Base-by-base conservation (phyloP, 2,797 vertebrate genomes). In the Crenuchus spilurus region DNA sequence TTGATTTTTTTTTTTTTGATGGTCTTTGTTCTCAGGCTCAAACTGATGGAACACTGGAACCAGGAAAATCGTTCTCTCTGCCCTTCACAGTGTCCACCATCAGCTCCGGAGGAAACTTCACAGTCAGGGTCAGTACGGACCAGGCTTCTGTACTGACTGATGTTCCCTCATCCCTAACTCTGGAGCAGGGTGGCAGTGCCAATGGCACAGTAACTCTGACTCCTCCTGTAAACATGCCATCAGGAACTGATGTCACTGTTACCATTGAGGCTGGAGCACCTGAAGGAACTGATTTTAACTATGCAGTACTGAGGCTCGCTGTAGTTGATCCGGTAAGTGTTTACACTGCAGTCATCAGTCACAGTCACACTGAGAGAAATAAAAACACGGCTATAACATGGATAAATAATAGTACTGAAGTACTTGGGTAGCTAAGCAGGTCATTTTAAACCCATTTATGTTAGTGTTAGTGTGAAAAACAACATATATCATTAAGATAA, bases 191-290 rank as follows among this genome's bases (percentile, higher is more conserved):
- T 0, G 86, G 84, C 3, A 71, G 16, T 54, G 84, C 81, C 1
- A 82, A 55, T 0, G 81, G 79, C 57, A 82, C 69, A 0, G 74
- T 91, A 4, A 84, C 33, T 18, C 14, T 92, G 7, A 66, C 39
- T 0, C 82, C 51, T 3, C 87, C 91, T 1, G 10, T 11, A 26
- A 58, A 6, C 1, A 84, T 87, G 4, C 10, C 61, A 1, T 86
- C 88, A 4, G 92, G 92, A 72, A 86, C 86, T 6, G 87, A 83
- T 0, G 78, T 92, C 62, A 90, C 87, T 2, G 71, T 93, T 0
- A 92, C 85, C 10, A 87, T 93, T 11, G 85, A 82, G 30, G 91
- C 74, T 0, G 69, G 88, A 41, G 83, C 89, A 22, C 0, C 76
- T 0, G 76, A 44, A 0, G 55, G 28, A 14, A 72, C 24, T 0